These are phyloP conservation scores for Pachyseris speciosa DNA, from an alignment of 64 coral and sea anemone species.

Conservation along the genomic window DNA sequence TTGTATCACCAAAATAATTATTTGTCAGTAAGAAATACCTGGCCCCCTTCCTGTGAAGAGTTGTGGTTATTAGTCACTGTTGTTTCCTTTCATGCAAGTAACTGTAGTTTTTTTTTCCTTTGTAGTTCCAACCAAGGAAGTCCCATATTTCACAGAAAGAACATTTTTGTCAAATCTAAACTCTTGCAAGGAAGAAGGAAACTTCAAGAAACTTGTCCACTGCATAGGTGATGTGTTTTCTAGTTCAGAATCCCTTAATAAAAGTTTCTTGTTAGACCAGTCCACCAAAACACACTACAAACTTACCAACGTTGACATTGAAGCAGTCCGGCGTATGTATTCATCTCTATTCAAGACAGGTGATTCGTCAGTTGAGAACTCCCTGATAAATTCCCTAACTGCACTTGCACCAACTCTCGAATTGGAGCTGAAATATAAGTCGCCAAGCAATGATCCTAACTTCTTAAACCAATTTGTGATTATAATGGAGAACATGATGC, in stretches of 20 bases:
- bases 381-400: conserved; percentile 85
- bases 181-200: conserved; percentile 65
- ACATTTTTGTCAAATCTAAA: conserved; percentile 63
- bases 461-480: conserved; percentile 93
- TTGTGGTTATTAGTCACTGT: background rate
- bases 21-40: too few relatives aligned
- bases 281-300: conserved; percentile 18
- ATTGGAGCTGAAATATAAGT: conserved; percentile 72
- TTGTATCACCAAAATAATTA: too few relatives aligned
- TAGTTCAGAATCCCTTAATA: conserved; percentile 83
- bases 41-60: too few relatives aligned
- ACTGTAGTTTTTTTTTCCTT: background rate
- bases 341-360: conserved; percentile 75
- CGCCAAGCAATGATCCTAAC: conserved; percentile 49
- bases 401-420: conserved; percentile 76
- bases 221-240: conserved; percentile 93
- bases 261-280: conserved; percentile 80
- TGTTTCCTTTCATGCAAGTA: background rate
- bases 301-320: conserved; percentile 84
- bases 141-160: conserved; percentile 77
- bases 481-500: conserved; percentile 92
- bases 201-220: conserved; percentile 87
- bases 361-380: conserved; percentile 88
- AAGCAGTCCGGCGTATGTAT: conserved; percentile 78
- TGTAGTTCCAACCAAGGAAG: conserved; percentile 54